Evolutionary conservation across 2,797 vertebrate species (phyloP).

Genomic region (Potorous gilbertii): DNA sequence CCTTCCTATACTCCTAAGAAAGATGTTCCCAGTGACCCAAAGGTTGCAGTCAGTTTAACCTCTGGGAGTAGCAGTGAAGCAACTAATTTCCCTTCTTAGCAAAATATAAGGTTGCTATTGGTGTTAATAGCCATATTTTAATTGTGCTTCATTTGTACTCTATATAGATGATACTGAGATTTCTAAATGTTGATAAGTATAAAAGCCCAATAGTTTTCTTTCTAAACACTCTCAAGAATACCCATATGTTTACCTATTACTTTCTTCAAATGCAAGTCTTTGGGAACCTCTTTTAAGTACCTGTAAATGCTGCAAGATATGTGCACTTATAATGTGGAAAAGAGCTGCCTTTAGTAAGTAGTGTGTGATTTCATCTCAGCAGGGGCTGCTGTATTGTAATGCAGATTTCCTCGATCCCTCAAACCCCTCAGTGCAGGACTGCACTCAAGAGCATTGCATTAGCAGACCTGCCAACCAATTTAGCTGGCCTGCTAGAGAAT

Average conservation of each 20-base stretch:
- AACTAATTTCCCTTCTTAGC: slow-evolving; percentile 49
- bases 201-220: slow-evolving; percentile 7
- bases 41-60: slow-evolving; percentile 56
- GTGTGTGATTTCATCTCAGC: background rate
- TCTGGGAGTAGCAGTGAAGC: slow-evolving; percentile 44
- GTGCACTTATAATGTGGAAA: slow-evolving; percentile 6
- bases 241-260: background rate
- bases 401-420: slow-evolving; percentile 19
- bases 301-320: background rate
- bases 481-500: slow-evolving; percentile 28
- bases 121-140: slow-evolving; percentile 20
- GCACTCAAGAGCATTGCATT: slow-evolving; percentile 1
- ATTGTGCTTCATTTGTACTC: slow-evolving; percentile 33
- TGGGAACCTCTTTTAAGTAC: background rate
- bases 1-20: slow-evolving; percentile 4
- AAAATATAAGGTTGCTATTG: slow-evolving; percentile 41
- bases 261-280: slow-evolving; percentile 31
- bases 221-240: background rate
- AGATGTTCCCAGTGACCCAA: slow-evolving; percentile 45
- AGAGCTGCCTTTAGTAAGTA: background rate
- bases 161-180: background rate
- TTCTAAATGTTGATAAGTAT: slow-evolving; percentile 29
- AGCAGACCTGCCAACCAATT: slow-evolving; percentile 5
- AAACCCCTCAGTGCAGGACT: slow-evolving; percentile 21
- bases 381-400: slow-evolving; percentile 1